Base-by-base conservation (phyloP, 2,888 invertebrate genomes). In the Chymomyza procnemis region DNA sequence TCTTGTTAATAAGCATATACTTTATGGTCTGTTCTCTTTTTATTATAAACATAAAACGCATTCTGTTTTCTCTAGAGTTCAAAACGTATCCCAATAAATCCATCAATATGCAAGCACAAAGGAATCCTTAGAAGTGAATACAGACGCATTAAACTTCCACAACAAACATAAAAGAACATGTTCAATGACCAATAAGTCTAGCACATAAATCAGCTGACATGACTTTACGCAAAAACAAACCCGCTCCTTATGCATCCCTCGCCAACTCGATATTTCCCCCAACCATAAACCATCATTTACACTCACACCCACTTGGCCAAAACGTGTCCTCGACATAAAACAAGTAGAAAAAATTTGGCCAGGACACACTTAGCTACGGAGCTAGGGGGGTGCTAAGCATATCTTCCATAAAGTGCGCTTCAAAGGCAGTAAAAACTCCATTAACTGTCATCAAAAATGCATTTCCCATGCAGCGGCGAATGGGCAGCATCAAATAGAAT, bases 391-490 rank as follows among this genome's bases (percentile, higher is more conserved):
- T 3, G 14, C 50, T 50, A 18, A 18, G 8, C 50, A 50, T n/a
- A 19, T 30, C 19, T 26, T 52, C 26, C 69, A 78, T 76, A 73
- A 83, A 79, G 71, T 63, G 75, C 68, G 66, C 74, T 71, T 80
- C 73, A 76, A 75, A 79, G 78, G 78, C 82, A 78, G 80, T 86
- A 85, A 87, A 87, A 85, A 82, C 82, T 82, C 84, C 87, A 87
- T 88, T 88, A 86, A 81, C 80, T 86, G 86, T 81, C 87, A 88
- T 88, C 82, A 82, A 84, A 88, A 86, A 86, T 87, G 88, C 88
- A 88, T 86, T 88, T 78, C 74, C 64, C 75, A 76, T 83, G 85
- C 80, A 80, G 74, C 70, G 67, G 74, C 70, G 67, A 78, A 74
- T 69, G 77, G 76, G 61, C 69, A 67, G 69, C 82, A 80, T 80